phyloP scores from a whole-genome alignment of 2,888 invertebrate genomes.

The Anagyrus pseudococci region DNA sequence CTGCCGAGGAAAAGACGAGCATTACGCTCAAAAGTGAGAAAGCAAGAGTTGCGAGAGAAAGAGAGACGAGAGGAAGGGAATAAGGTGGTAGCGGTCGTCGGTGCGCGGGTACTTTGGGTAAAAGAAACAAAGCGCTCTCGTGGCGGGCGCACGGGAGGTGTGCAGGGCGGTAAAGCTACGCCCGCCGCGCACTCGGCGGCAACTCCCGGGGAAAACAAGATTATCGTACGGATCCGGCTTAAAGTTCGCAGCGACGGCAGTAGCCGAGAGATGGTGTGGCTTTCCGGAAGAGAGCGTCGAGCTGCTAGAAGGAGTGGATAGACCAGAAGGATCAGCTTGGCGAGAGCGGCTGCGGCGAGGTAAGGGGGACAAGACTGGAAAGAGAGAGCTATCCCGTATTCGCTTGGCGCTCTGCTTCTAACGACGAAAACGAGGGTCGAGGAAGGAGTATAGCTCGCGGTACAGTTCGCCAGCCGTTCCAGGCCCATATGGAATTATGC shows the following conservation, averaged over 20 bases:
- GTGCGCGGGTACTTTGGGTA: too few relatives aligned
- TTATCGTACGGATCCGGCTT: conserved; percentile 39
- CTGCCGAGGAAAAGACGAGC: too few relatives aligned
- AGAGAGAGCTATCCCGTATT: conserved; percentile 8
- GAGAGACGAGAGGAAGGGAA: too few relatives aligned
- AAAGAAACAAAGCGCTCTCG: too few relatives aligned
- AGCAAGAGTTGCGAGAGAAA: too few relatives aligned
- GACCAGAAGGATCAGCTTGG: too few relatives aligned
- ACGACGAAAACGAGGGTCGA: conserved; percentile 9
- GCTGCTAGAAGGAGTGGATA: not conserved
- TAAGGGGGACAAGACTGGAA: not conserved
- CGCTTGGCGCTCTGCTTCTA: conserved; percentile 18
- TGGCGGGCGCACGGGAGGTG: too few relatives aligned
- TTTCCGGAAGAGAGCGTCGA: too few relatives aligned
- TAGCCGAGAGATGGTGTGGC: too few relatives aligned
- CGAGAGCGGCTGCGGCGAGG: conserved; percentile 1
- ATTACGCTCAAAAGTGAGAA: too few relatives aligned
- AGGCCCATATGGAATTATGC: conserved; percentile 36
- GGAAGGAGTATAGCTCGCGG: not conserved
- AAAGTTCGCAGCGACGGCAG: conserved; percentile 25
- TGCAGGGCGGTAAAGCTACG: not conserved
- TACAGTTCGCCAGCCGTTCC: too few relatives aligned
- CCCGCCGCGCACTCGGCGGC: conserved; percentile 18
- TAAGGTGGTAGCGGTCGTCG: too few relatives aligned
- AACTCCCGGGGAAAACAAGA: conserved; percentile 34